Evolutionary conservation across 2,888 invertebrate genomes (phyloP).

Genomic region (Euplagia quadripunctaria): DNA sequence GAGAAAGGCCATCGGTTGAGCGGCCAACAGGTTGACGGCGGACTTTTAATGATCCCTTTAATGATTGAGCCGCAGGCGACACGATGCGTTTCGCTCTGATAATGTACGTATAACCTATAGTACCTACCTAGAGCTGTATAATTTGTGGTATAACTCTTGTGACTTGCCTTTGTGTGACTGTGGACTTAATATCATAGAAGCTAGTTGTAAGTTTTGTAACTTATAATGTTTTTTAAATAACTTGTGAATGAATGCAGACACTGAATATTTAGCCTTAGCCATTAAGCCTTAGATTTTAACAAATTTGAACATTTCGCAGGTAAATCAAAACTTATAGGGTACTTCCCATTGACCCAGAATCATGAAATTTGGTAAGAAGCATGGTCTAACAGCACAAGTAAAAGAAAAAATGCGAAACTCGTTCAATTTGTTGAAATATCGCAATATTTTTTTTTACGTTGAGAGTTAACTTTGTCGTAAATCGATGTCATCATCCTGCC

Average conservation of each 20-base stretch:
- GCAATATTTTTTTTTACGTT: no score
- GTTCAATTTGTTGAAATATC: no score
- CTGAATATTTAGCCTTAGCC: not conserved
- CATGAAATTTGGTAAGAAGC: no score
- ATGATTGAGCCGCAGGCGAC: conserved; percentile 75
- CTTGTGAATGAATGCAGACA: no score
- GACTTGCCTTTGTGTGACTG: conserved; percentile 25
- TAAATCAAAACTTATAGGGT: no score
- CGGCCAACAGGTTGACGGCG: conserved; percentile 64
- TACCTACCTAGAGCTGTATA: not conserved
- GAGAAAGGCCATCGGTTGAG: conserved; percentile 61
- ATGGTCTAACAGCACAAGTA: no score
- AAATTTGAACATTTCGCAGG: no score
- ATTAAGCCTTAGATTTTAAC: no score
- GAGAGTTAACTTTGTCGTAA: no score
- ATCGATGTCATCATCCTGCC: no score
- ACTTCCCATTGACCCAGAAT: no score
- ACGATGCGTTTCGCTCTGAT: conserved; percentile 61
- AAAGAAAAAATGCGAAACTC: no score
- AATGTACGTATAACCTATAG: conserved; percentile 43
- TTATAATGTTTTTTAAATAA: not conserved
- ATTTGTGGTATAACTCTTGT: conserved; percentile 4
- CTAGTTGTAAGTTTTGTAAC: not conserved
- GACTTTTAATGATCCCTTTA: conserved; percentile 78
- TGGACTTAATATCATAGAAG: not conserved